Percentiles rank a stretch among this genome's conserved stretches.
Conservation (phyloP, 2,888 invertebrate genomes). For the Formica aserva region DNA sequence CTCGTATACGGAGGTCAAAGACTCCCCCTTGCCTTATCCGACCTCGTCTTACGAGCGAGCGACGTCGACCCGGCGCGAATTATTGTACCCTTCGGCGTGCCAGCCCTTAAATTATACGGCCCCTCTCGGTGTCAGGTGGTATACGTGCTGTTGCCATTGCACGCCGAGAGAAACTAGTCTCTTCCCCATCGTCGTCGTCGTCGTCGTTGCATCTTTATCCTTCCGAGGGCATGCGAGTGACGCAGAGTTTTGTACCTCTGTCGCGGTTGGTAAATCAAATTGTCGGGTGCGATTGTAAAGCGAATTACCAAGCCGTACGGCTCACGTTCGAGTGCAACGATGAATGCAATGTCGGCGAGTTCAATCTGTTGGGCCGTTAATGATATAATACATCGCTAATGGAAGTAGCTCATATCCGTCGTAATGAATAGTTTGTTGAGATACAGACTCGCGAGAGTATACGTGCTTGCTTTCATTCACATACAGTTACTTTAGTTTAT, state of each 20-base stretch:
- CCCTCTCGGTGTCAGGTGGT: constrained; percentile 30
- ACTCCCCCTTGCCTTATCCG: constrained; percentile 64
- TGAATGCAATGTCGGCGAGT: background rate
- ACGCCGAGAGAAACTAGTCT: constrained; percentile 4
- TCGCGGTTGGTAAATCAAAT: constrained; percentile 4
- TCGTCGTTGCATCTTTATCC: constrained; percentile 11
- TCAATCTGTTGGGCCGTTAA: constrained; percentile 16
- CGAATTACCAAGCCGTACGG: background rate
- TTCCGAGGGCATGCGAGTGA: constrained; percentile 3
- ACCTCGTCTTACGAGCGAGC: constrained; percentile 50
- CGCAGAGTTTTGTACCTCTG: background rate
- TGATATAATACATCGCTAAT: constrained; percentile 10
- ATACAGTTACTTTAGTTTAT: background rate
- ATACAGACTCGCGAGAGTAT: background rate
- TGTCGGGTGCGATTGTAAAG: background rate
- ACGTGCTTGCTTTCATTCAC: background rate
- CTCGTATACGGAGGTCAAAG: constrained; percentile 69
- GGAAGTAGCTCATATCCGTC: background rate
- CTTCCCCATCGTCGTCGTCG: background rate
- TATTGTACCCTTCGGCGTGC: constrained; percentile 59
- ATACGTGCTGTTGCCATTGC: constrained; percentile 32
- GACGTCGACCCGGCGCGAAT: constrained; percentile 59
- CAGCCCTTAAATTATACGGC: constrained; percentile 67
- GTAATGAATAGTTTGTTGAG: background rate
- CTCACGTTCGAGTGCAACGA: background rate